phyloP scores from a whole-genome alignment of 1,140 invertebrate species.

The Aphelinus atriplicis region DNA sequence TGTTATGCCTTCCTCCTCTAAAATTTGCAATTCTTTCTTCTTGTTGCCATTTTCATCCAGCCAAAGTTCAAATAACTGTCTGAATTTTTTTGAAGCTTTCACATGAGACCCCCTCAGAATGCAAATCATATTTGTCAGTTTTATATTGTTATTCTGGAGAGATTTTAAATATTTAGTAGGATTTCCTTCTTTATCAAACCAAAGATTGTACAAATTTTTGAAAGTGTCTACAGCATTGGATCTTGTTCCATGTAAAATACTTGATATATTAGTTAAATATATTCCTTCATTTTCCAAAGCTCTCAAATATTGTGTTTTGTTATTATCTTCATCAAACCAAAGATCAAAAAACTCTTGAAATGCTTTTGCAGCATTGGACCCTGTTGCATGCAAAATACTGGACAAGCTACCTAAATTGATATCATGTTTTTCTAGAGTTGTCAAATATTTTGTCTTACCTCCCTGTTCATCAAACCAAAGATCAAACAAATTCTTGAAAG shows the following conservation, averaged over 20 bases:
- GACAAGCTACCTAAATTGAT: conserved; percentile 43
- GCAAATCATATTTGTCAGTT: conserved; percentile 41
- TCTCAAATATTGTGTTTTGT: conserved; percentile 4
- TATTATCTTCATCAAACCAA: conserved; percentile 17
- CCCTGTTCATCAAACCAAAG: conserved; percentile 46
- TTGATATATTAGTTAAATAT: neutral
- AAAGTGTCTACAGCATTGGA: conserved; percentile 39
- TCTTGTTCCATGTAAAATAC: conserved; percentile 32
- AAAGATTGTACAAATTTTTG: conserved; percentile 43
- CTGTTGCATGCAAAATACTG: conserved; percentile 41
- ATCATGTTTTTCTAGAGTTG: conserved; percentile 41
- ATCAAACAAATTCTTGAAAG: conserved; percentile 8
- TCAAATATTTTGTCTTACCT: conserved; percentile 43
- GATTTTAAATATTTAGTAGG: conserved; percentile 45
- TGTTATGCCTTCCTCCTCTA: conserved; percentile 42
- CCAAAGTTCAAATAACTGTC: conserved; percentile 24
- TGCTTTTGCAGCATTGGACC: neutral
- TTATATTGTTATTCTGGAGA: conserved; percentile 41
- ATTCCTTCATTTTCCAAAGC: neutral
- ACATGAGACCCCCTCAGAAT: conserved; percentile 35
- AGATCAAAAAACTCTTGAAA: conserved; percentile 19
- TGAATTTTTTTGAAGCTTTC: conserved; percentile 38
- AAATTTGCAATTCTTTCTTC: conserved; percentile 42
- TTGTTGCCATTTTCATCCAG: conserved; percentile 44
- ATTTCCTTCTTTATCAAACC: conserved; percentile 46